A percentile compares a stretch with the other conserved stretches of the same genome.
These are phyloP conservation scores for Myopa testacea DNA, from an alignment of 2,888 invertebrate species.

Conservation along the genomic window DNA sequence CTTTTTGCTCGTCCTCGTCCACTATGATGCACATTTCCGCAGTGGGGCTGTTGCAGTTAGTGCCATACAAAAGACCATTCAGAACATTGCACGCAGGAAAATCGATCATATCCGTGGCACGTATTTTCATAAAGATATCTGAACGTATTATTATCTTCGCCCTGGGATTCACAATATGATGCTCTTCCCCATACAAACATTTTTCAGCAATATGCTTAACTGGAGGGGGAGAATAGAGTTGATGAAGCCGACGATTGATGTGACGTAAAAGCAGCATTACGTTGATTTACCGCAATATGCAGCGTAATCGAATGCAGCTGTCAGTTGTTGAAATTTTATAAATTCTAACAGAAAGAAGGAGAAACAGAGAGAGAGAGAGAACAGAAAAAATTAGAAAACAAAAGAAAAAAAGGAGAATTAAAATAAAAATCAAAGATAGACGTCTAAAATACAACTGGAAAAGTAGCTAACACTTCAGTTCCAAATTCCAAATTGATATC, in stretches of 20 bases:
- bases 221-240: not conserved
- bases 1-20: not conserved
- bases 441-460: conserved; percentile 14
- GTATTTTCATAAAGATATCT: conserved; percentile 9
- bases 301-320: too few relatives aligned
- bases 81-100: not conserved
- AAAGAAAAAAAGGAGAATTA: too few relatives aligned
- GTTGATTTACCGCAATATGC: not conserved
- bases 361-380: too few relatives aligned
- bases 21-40: conserved; percentile 2
- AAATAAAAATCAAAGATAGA: not conserved
- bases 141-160: not conserved
- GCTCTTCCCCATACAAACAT: not conserved
- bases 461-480: conserved; percentile 3
- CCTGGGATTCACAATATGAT: not conserved
- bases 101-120: not conserved
- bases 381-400: too few relatives aligned
- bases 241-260: not conserved
- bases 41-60: not conserved
- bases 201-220: not conserved
- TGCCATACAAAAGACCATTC: not conserved
- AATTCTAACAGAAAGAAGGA: too few relatives aligned
- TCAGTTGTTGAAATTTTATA: too few relatives aligned
- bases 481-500: conserved; percentile 2
- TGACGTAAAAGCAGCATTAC: not conserved